Evolutionary conservation across 2,888 invertebrate genomes (phyloP), one percentile per base, ranked within the genome.

Genomic region (Caradrina clavipalpis): DNA sequence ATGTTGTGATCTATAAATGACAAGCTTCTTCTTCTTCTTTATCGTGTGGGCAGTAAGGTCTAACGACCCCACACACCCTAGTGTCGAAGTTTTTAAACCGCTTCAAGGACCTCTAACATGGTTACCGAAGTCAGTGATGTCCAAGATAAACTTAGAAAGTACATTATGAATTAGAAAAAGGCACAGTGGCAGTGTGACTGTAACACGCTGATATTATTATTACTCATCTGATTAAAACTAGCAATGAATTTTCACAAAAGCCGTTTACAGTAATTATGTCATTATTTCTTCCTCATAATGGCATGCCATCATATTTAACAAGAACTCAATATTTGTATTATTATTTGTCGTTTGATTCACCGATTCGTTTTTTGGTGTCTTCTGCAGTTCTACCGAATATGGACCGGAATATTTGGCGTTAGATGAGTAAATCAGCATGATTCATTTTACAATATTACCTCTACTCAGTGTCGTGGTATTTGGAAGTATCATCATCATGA

Each of bases 371-470:
- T 53, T 31, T 58, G 35, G 42, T 58, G 21, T 10, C 10, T 21
- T 13, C 22, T 11, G 31, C 45, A 45, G 45, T 45, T 54, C 22
- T n/a, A 7, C 45, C 54, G 49, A 54, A 76, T 75, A 58, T 45
- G 58, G 69, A 42, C 53, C 39, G 68, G 17, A 49, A 17, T 13
- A 42, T 76, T 76, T 31, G 56, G 17, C 22, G 45, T 7, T 21
- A 53, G 56, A 57, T 57, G 26, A 74, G 53, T 47, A 35, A 72
- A 75, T 67, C 26, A 35, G 19, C 31, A 45, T 76, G 72, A 73
- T n/a, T 73, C 68, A 76, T 42, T 54, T 31, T 26, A 21, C 2
- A 56, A 19, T 56, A 56, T 47, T n/a, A n/a, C n/a, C n/a, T n/a
- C n/a, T n/a, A n/a, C n/a, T n/a, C n/a, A n/a, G n/a, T n/a, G n/a